Evolutionary conservation across 1,140 invertebrate species (phyloP).

Genomic region (Phenacoccus solenopsis): DNA sequence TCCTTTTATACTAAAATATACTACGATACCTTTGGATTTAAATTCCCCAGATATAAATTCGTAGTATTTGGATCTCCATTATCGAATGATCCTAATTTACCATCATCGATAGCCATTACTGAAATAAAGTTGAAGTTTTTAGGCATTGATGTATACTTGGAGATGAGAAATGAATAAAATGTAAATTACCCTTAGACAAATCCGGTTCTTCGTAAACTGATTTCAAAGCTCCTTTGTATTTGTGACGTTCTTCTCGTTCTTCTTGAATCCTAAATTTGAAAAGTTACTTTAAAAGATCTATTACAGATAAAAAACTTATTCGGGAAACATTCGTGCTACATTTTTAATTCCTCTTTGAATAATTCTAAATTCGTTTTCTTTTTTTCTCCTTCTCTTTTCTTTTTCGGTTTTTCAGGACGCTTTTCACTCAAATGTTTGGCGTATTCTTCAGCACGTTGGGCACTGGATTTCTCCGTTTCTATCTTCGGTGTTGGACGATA

Average conservation of each 20-base stretch:
- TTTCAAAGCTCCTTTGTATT: slow-evolving; percentile 58
- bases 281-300: not conserved
- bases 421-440: slow-evolving; percentile 47
- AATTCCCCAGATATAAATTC: slow-evolving; percentile 93
- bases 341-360: slow-evolving; percentile 89
- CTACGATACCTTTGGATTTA: slow-evolving; percentile 75
- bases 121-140: slow-evolving; percentile 21
- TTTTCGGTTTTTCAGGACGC: slow-evolving; percentile 57
- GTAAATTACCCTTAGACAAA: slow-evolving; percentile 19
- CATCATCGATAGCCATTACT: slow-evolving; percentile 26
- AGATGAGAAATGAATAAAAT: no score
- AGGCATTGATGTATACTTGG: no score
- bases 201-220: slow-evolving; percentile 32
- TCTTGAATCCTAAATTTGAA: slow-evolving; percentile 70
- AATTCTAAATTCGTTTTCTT: slow-evolving; percentile 95
- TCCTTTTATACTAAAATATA: no score
- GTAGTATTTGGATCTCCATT: slow-evolving; percentile 94
- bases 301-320: slow-evolving; percentile 5
- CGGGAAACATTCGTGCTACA: slow-evolving; percentile 41
- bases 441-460: slow-evolving; percentile 52
- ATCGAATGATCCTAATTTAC: slow-evolving; percentile 63
- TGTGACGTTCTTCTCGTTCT: slow-evolving; percentile 91
- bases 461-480: slow-evolving; percentile 39
- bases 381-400: slow-evolving; percentile 73
- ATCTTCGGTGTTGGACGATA: slow-evolving; percentile 86